These are phyloP conservation scores for Stercorarius parasiticus DNA, from an alignment of 2,113 vertebrate species.

Conservation along the genomic window DNA sequence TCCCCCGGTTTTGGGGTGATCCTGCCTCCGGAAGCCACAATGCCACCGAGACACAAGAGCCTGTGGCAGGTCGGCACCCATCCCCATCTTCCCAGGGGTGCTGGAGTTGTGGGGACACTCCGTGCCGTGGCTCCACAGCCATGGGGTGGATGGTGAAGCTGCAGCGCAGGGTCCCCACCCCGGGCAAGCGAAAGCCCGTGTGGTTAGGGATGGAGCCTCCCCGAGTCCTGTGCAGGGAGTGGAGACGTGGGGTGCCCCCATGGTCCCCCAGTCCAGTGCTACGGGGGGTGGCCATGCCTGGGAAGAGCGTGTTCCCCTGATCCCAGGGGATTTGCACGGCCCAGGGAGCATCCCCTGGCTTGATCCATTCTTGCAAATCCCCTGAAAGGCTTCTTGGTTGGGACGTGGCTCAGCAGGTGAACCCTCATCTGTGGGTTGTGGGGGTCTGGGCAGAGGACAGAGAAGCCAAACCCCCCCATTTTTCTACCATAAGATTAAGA, in stretches of 20 bases:
- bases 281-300: fast-evolving
- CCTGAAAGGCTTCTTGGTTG: not conserved
- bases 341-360: not conserved
- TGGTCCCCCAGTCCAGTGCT: fast-evolving
- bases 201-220: no score
- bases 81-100: fast-evolving
- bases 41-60: not conserved
- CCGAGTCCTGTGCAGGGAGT: fast-evolving
- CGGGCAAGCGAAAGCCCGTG: fast-evolving
- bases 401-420: not conserved
- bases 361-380: not conserved
- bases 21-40: fast-evolving
- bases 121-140: not conserved
- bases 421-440: fast-evolving
- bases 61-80: fast-evolving
- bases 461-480: fast-evolving
- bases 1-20: fast-evolving
- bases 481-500: not conserved
- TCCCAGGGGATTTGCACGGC: not conserved
- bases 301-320: fast-evolving
- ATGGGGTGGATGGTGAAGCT: fast-evolving
- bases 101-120: not conserved
- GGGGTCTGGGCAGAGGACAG: not conserved
- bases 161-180: not conserved
- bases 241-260: not conserved